Evolutionary conservation across 2,888 invertebrate species (phyloP).

Genomic region (Macaria liturata): DNA sequence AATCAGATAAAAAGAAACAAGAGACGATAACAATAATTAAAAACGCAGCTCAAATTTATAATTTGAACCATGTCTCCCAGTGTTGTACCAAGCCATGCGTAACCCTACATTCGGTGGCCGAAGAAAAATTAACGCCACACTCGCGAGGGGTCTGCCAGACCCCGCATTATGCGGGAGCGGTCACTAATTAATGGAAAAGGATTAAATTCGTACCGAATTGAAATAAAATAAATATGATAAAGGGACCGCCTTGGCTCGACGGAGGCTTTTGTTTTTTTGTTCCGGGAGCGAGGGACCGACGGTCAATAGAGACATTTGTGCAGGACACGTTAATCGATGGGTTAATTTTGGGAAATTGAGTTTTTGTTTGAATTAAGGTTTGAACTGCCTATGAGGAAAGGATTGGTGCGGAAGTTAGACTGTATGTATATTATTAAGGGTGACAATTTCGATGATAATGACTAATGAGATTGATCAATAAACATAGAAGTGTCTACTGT

Average conservation of each 20-base stretch:
- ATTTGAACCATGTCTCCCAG: too few relatives aligned
- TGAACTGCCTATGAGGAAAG: too few relatives aligned
- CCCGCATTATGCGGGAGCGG: slow-evolving; percentile 69
- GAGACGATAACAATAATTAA: too few relatives aligned
- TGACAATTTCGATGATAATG: too few relatives aligned
- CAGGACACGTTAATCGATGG: slow-evolving; percentile 36
- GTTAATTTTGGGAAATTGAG: slow-evolving; percentile 14
- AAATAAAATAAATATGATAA: slow-evolving; percentile 84
- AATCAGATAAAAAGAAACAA: too few relatives aligned
- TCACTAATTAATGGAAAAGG: slow-evolving; percentile 84
- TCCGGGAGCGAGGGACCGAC: slow-evolving; percentile 47
- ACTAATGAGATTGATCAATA: too few relatives aligned
- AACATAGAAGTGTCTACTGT: too few relatives aligned
- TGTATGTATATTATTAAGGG: too few relatives aligned
- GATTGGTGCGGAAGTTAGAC: too few relatives aligned
- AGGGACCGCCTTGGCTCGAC: slow-evolving; percentile 59
- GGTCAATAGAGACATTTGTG: slow-evolving; percentile 61
- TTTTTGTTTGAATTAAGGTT: slow-evolving; percentile 3
- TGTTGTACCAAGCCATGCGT: slow-evolving; percentile 38
- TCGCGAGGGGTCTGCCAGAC: slow-evolving; percentile 55
- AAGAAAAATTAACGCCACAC: slow-evolving; percentile 77
- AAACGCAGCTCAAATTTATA: too few relatives aligned
- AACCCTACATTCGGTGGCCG: slow-evolving; percentile 54
- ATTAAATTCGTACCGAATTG: slow-evolving; percentile 81
- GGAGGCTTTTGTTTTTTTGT: slow-evolving; percentile 37